Conservation (phyloP, 2,888 invertebrate species). For the Xanthia icteritia region DNA sequence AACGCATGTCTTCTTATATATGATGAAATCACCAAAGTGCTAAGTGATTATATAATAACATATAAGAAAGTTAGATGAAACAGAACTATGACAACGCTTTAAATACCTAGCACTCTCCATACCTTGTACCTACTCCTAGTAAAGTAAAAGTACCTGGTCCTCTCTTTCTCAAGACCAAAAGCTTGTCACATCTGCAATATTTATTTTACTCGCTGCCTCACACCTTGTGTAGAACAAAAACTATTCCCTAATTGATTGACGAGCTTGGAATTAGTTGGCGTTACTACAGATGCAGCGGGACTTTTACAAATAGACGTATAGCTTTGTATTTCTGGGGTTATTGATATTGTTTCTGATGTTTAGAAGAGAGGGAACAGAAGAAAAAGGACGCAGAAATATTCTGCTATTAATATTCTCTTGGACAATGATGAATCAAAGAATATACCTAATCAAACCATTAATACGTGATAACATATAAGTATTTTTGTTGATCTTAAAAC, state of each 20-base stretch:
- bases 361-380: neutral
- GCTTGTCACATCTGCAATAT: slow-evolving; percentile 47
- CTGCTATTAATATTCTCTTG: no score
- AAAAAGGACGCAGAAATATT: neutral
- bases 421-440: neutral
- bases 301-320: slow-evolving; percentile 48
- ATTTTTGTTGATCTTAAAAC: neutral
- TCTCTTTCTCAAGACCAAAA: no score
- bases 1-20: no score
- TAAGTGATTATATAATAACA: no score
- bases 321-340: slow-evolving; percentile 17
- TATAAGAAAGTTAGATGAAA: no score
- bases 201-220: slow-evolving; percentile 57
- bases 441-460: neutral
- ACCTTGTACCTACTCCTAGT: no score
- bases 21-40: no score
- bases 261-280: slow-evolving; percentile 83
- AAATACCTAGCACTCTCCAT: no score
- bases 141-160: no score
- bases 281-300: slow-evolving; percentile 68
- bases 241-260: slow-evolving; percentile 86
- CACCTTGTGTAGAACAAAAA: slow-evolving; percentile 77
- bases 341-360: slow-evolving; percentile 13
- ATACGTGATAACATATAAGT: neutral
- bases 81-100: no score